Base-by-base conservation (phyloP, 1,140 invertebrate genomes). In the Cherax quadricarinatus region DNA sequence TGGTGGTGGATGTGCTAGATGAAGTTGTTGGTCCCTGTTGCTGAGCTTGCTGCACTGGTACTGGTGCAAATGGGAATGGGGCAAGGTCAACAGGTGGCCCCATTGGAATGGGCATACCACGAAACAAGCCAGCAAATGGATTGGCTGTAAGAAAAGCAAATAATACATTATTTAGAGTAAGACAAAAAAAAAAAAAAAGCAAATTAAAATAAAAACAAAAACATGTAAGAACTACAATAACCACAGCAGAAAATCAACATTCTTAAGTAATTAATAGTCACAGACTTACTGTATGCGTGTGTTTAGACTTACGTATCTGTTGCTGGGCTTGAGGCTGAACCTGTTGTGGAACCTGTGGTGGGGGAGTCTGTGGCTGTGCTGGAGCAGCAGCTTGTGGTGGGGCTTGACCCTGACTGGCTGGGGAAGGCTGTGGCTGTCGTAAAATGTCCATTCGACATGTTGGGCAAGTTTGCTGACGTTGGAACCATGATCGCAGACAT, bases 401-500 rank as follows among this genome's bases (percentile, higher is more conserved):
- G n/a, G 87, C 16, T 66, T 60, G n/a, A 75, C 9, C 75, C 48
- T 60, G 66, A 48, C 70, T 70, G 14, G 91, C 21, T 82, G 94
- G 94, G 12, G 95, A 95, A 14, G 95, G 95, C 82, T 95, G 94
- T 3, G 97, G 96, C 30, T 96, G 96, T 85, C 98, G 96, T 92
- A 99, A 95, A 94, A 99, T 98, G 95, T 99, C 99, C 80, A 99
- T 96, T 30, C 99, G 96, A 95, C 99, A 99, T 1, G 99, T 99
- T 7, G 99, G 99, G 95, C 99, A 99, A 0, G 99, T 99, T 96
- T 99, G 99, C 95, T 99, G 99, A 16, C 99, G 96, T 96, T 99
- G 99, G 95, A 99, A 99, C 99, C 99, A 99, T 6, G 98, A 98
- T 12, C 99, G 96, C n/a, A 99, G 96, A 95, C 99, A 99, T 57